These are phyloP conservation scores for Acomys russatus DNA, from an alignment of 2,797 vertebrate genomes.

Conservation along the genomic window DNA sequence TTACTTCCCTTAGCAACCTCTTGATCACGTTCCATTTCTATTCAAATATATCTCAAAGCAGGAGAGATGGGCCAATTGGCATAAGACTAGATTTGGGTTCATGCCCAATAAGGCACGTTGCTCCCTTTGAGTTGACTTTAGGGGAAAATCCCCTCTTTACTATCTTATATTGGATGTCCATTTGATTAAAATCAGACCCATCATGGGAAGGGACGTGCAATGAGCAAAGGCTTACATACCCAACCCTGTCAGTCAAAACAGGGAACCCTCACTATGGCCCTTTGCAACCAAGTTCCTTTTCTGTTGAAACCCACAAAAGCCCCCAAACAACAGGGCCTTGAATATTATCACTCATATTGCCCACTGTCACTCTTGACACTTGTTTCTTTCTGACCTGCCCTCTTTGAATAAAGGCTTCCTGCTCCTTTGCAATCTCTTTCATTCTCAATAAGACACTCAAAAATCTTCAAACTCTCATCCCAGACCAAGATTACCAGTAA, in stretches of 20 bases:
- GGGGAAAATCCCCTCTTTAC: not conserved
- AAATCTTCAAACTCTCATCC: not conserved
- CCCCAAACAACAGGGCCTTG: not conserved
- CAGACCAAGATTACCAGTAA: not conserved
- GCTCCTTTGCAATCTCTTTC: not conserved
- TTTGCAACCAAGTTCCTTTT: not conserved
- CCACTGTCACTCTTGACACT: not conserved
- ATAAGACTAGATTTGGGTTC: not conserved
- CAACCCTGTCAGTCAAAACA: not conserved
- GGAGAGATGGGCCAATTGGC: not conserved
- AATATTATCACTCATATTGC: too few relatives aligned
- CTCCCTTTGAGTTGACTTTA: not conserved
- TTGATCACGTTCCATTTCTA: not conserved
- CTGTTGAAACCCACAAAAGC: not conserved
- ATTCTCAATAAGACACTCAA: not conserved
- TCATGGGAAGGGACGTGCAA: not conserved
- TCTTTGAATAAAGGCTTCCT: too few relatives aligned
- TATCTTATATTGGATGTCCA: too few relatives aligned
- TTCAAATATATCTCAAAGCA: not conserved
- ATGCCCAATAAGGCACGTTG: not conserved
- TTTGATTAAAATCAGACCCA: not conserved
- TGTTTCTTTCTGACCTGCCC: not conserved
- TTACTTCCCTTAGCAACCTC: not conserved
- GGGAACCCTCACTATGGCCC: not conserved
- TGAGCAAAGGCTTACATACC: not conserved